These are phyloP conservation scores for Papilio polytes DNA, from an alignment of 1,140 invertebrate species.

Conservation along the genomic window DNA sequence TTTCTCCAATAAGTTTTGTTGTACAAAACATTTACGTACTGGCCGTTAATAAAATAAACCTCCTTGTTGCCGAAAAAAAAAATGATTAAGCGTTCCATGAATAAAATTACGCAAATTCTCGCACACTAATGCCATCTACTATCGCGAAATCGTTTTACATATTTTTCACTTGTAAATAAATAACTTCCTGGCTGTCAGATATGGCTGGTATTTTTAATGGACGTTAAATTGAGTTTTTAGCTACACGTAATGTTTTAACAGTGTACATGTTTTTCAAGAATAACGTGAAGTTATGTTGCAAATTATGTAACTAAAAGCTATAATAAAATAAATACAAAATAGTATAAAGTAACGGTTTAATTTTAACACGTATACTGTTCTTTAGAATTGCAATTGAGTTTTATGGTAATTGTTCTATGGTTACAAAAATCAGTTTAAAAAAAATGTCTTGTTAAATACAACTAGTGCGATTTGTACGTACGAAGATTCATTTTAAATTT, in stretches of 20 bases:
- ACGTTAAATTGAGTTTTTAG: conserved; percentile 1
- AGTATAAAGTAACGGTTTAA: too few relatives aligned
- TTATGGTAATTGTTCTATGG: not conserved
- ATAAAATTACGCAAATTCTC: conserved; percentile 29
- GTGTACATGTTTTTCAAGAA: not conserved
- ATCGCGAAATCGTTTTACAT: conserved; percentile 16
- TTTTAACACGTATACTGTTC: too few relatives aligned
- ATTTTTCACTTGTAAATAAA: conserved; percentile 30
- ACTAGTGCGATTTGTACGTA: not conserved
- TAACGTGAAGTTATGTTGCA: not conserved
- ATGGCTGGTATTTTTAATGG: conserved; percentile 16
- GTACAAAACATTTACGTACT: conserved; percentile 12
- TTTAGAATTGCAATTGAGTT: too few relatives aligned
- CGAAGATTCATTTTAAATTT: conserved; percentile 14
- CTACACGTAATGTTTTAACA: not conserved
- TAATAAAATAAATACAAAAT: not conserved
- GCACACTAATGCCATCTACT: conserved; percentile 16
- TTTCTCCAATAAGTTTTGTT: conserved; percentile 26
- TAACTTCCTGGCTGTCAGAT: conserved; percentile 2
- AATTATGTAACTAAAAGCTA: not conserved
- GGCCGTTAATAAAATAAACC: conserved; percentile 33
- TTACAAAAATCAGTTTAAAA: too few relatives aligned
- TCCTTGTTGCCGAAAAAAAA: conserved; percentile 24
- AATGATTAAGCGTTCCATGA: conserved; percentile 29
- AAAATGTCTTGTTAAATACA: not conserved